A percentile compares a stretch with the other conserved stretches of the same genome.
These are phyloP conservation scores for Sipha flava DNA, from an alignment of 1,140 invertebrate genomes.

Conservation along the genomic window DNA sequence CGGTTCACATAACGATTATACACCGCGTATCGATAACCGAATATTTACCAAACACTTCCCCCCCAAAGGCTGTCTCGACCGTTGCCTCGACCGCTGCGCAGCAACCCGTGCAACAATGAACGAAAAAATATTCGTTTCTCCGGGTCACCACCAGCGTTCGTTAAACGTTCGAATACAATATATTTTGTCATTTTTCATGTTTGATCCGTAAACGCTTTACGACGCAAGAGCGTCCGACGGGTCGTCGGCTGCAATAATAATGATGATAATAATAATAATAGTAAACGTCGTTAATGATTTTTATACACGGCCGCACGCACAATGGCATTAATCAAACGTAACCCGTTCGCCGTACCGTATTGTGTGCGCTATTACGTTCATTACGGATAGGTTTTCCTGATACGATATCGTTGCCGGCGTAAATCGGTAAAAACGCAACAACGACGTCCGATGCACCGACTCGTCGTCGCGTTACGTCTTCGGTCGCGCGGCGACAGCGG, in stretches of 20 bases:
- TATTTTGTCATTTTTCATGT: constrained; percentile 1
- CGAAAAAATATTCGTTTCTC: background rate
- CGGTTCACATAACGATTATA: no score
- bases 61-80: background rate
- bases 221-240: no score
- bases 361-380: no score
- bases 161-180: background rate
- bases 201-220: background rate
- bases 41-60: background rate
- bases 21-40: background rate
- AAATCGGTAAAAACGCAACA: no score
- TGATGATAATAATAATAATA: no score
- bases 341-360: no score
- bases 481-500: no score
- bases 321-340: constrained; percentile 1
- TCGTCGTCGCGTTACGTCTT: no score
- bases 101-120: background rate
- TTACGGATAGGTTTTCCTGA: no score
- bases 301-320: background rate
- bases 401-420: no score
- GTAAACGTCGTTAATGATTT: background rate
- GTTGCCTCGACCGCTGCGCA: background rate
- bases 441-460: no score
- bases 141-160: background rate
- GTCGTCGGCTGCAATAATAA: no score